These are phyloP conservation scores for Trisateles emortualis DNA, from an alignment of 2,888 invertebrate genomes.

Conservation along the genomic window DNA sequence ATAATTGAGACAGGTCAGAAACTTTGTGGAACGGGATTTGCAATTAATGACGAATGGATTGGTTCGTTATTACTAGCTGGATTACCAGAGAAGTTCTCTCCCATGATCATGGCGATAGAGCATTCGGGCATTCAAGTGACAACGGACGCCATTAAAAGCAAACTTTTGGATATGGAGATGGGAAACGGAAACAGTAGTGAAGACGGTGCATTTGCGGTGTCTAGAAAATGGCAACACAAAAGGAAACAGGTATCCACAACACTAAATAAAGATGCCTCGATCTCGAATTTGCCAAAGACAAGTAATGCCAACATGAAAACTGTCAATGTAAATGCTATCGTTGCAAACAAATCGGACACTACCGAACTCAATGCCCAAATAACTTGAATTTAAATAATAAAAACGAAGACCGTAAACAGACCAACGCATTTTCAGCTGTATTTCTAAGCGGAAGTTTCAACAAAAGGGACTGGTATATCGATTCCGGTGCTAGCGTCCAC, in stretches of 20 bases:
- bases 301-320: too few relatives aligned
- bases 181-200: constrained; percentile 17
- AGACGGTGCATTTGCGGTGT: constrained; percentile 7
- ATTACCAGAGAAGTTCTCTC: constrained; percentile 19
- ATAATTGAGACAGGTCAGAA: too few relatives aligned
- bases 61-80: constrained; percentile 19
- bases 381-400: constrained; percentile 22
- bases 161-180: constrained; percentile 4
- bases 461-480: constrained; percentile 44
- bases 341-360: constrained; percentile 5
- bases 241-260: constrained; percentile 27
- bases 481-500: constrained; percentile 44
- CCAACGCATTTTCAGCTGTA: constrained; percentile 8
- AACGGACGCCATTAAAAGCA: constrained; percentile 18
- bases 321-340: constrained; percentile 10
- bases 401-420: constrained; percentile 16
- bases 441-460: constrained; percentile 31
- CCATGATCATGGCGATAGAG: constrained; percentile 11
- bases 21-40: constrained; percentile 20
- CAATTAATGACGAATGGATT: constrained; percentile 27
- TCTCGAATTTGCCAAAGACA: too few relatives aligned
- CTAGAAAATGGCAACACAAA: constrained; percentile 19
- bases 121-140: constrained; percentile 11
- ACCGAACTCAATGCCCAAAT: constrained; percentile 9
- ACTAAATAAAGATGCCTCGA: too few relatives aligned